Base-by-base conservation (phyloP, 1,140 invertebrate genomes). In the Wasmannia auropunctata region DNA sequence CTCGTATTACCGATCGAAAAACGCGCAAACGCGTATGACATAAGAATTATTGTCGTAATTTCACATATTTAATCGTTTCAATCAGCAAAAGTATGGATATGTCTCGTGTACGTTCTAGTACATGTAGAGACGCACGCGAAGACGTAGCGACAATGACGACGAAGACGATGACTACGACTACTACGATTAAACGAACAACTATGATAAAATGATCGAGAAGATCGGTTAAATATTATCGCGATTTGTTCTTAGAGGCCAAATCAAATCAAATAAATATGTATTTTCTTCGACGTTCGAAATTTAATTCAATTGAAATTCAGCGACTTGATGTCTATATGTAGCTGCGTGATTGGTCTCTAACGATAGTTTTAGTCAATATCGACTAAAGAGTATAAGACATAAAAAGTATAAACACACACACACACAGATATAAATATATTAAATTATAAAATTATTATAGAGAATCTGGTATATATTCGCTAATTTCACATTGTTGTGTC, bases 31-130 rank as follows among this genome's bases (percentile, higher is more conserved):
- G 56, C 25, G 58, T 62, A 77, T 60, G 75, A 58, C 1, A 22
- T 76, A 74, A 49, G 10, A 37, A 83, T 65, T 72, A 70, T 87
- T 81, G 76, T 76, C 58, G 40, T 40, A 86, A 83, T 67, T 43
- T 46, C 49, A 85, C 81, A 87, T 69, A 56, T 88, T 85, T 87
- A 86, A 89, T 91, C 87, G 79, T 89, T 75, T 89, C 81, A 86
- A 91, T 92, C 90, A 86, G 89, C 85, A 83, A 92, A 91, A 91
- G 43, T 77, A 88, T 6, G 90, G 91, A 91, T 87, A 93, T 16
- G 51, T 58, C 89, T 92, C 90, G 90, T 95, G 94, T 94, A 93
- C 93, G 93, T 94, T 94, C 89, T 94, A 95, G 93, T 94, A 94
- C 92, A 93, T 69, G 72, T 56, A 69, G 62, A 60, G 25, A 81